Conservation (phyloP, 2,888 invertebrate genomes). For the Graphium colonna region DNA sequence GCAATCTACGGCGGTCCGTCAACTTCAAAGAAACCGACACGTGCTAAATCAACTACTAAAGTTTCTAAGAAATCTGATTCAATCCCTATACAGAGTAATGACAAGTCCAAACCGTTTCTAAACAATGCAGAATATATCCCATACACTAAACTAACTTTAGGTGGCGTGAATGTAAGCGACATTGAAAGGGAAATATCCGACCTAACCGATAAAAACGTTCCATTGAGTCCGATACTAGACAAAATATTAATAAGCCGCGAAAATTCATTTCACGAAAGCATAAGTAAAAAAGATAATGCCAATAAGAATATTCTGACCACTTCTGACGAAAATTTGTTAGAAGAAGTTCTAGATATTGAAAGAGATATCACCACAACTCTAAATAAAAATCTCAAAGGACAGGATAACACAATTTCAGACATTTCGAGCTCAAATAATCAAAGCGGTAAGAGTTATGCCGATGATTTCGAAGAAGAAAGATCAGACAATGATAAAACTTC, state of each 20-base stretch:
- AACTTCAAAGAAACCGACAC: slow-evolving; percentile 33
- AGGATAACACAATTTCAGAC: slow-evolving; percentile 31
- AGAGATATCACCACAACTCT: slow-evolving; percentile 55
- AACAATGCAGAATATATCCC: slow-evolving; percentile 70
- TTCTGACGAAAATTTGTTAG: slow-evolving; percentile 69
- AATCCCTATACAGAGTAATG: slow-evolving; percentile 22
- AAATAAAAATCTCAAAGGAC: slow-evolving; percentile 39
- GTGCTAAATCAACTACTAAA: slow-evolving; percentile 32
- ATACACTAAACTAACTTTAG: slow-evolving; percentile 68
- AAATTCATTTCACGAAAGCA: slow-evolving; percentile 52
- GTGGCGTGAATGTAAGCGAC: slow-evolving; percentile 63
- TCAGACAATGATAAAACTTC: slow-evolving; percentile 40
- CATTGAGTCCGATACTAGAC: slow-evolving; percentile 61
- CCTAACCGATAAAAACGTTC: slow-evolving; percentile 50
- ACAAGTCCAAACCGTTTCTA: slow-evolving; percentile 26
- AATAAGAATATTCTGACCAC: slow-evolving; percentile 52
- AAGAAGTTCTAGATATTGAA: slow-evolving; percentile 67
- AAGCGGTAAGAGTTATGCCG: slow-evolving; percentile 52
- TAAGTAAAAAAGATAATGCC: slow-evolving; percentile 38
- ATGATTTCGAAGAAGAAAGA: slow-evolving; percentile 73
- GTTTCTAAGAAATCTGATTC: slow-evolving; percentile 34
- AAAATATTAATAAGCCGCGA: slow-evolving; percentile 62
- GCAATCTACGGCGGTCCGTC: slow-evolving; percentile 50
- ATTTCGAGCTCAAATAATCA: slow-evolving; percentile 32
- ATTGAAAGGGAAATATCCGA: slow-evolving; percentile 63